Evolutionary conservation across 2,797 vertebrate genomes (phyloP).

Genomic region (Sarcoramphus papa): DNA sequence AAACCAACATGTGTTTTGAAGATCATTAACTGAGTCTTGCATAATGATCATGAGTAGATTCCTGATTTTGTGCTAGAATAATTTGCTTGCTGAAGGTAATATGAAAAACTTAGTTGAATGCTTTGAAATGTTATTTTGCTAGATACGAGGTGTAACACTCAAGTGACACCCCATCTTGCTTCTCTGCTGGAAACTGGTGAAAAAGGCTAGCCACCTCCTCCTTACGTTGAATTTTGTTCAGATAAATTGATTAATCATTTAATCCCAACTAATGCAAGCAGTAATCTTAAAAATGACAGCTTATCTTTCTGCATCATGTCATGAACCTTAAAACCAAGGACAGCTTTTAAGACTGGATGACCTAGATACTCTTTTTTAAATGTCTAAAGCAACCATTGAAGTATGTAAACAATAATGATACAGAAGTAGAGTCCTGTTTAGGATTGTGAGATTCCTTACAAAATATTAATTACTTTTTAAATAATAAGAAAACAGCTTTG

Average conservation of each 20-base stretch:
- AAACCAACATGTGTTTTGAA: neutral
- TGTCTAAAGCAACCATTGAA: neutral
- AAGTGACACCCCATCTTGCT: neutral
- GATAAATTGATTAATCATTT: neutral
- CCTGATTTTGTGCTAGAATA: neutral
- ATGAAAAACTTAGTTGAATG: neutral
- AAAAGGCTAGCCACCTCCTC: neutral
- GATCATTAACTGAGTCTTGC: neutral
- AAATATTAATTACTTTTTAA: neutral
- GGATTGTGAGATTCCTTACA: neutral
- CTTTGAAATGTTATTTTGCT: neutral
- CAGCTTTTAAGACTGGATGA: neutral
- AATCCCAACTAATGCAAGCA: conserved; percentile 12
- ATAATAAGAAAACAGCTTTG: neutral
- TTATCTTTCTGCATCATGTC: neutral
- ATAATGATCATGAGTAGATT: neutral
- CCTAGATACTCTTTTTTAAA: neutral
- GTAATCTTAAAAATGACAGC: neutral
- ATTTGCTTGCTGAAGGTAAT: neutral
- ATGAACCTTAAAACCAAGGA: neutral
- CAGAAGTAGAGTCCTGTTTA: neutral
- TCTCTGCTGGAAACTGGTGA: neutral
- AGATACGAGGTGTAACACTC: neutral
- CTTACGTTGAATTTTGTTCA: neutral
- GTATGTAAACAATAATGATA: neutral